Conservation (phyloP, 2,888 invertebrate species). For the Aproaerema taeniolella region DNA sequence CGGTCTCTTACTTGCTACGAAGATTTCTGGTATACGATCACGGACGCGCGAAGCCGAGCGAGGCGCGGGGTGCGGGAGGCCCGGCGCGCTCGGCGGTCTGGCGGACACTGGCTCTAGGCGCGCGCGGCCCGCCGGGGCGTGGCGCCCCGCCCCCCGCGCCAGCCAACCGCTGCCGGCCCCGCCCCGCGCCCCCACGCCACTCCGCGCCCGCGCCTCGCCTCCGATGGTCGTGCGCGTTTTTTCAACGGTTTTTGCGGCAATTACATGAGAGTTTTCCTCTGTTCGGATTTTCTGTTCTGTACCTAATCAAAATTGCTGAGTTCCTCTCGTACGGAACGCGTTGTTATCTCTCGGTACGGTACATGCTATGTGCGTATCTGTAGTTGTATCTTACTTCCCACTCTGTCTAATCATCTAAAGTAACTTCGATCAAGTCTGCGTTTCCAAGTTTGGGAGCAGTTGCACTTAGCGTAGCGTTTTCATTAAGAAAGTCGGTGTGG, state of each 20-base stretch:
- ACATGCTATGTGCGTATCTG: conserved; percentile 1
- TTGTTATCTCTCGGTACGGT: conserved; percentile 22
- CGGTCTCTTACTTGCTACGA: conserved; percentile 39
- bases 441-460: too few relatives aligned
- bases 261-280: conserved; percentile 55
- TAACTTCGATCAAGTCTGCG: too few relatives aligned
- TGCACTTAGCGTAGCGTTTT: too few relatives aligned
- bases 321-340: conserved; percentile 49
- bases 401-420: too few relatives aligned
- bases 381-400: too few relatives aligned
- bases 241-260: conserved; percentile 47
- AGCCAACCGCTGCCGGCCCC: conserved; percentile 23
- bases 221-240: conserved; percentile 51
- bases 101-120: conserved; percentile 66
- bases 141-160: conserved; percentile 33
- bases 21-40: conserved; percentile 48
- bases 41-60: conserved; percentile 73
- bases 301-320: conserved; percentile 55
- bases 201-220: conserved; percentile 31
- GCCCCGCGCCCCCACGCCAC: conserved; percentile 20
- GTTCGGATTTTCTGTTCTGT: conserved; percentile 51
- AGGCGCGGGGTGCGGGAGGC: conserved; percentile 75
- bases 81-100: conserved; percentile 77
- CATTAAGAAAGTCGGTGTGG: too few relatives aligned
- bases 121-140: conserved; percentile 36